Percentiles rank a stretch among this genome's conserved stretches.
phyloP scores from a whole-genome alignment of 2,888 invertebrate species.

The Minunthozetes semirufus region DNA sequence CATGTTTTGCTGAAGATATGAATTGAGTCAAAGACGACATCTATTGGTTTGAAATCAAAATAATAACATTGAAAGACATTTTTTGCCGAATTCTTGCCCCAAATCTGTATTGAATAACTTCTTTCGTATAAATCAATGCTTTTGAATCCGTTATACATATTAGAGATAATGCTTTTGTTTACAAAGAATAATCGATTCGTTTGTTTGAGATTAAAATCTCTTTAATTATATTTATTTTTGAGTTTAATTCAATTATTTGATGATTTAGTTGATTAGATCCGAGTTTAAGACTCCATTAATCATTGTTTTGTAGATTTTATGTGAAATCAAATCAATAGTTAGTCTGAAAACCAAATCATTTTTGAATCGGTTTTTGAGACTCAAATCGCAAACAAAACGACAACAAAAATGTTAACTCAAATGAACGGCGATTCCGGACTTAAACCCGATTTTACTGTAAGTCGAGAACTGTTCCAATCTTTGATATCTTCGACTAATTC shows the following conservation, averaged over 20 bases:
- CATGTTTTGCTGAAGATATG: neutral
- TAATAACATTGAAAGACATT: neutral
- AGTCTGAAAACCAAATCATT: neutral
- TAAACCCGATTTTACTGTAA: neutral
- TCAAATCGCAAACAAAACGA: neutral
- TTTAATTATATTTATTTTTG: too few relatives aligned
- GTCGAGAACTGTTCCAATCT: too few relatives aligned
- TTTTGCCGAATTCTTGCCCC: neutral
- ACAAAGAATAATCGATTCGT: neutral
- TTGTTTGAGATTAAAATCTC: too few relatives aligned
- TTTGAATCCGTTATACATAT: neutral
- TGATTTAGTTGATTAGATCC: too few relatives aligned
- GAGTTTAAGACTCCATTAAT: too few relatives aligned
- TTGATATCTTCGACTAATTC: too few relatives aligned
- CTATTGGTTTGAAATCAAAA: neutral
- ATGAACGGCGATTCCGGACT: neutral
- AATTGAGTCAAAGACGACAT: neutral
- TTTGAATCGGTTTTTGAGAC: neutral
- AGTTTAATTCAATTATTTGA: too few relatives aligned
- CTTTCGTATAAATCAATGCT: neutral
- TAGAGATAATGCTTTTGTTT: neutral
- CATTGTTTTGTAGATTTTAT: too few relatives aligned
- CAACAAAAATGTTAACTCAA: neutral
- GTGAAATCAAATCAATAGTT: too few relatives aligned
- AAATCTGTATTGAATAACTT: neutral